Percentiles rank a stretch among this genome's conserved stretches.
Evolutionary conservation across 2,888 invertebrate genomes (phyloP).

Genomic region (Zonitis immaculata): DNA sequence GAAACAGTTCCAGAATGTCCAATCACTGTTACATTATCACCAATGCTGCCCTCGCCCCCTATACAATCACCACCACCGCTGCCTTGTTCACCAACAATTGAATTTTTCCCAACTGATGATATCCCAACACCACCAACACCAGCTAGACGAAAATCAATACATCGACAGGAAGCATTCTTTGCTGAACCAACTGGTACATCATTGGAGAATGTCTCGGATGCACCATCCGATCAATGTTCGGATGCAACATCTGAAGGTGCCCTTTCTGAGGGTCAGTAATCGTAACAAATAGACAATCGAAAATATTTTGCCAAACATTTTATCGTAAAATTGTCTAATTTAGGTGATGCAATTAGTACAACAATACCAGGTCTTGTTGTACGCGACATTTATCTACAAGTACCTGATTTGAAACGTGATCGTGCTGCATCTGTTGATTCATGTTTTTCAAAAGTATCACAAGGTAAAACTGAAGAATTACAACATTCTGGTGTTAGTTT

Average conservation of each 20-base stretch:
- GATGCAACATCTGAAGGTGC: constrained; percentile 44
- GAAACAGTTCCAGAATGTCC: constrained; percentile 52
- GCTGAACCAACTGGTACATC: constrained; percentile 69
- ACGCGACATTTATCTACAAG: constrained; percentile 53
- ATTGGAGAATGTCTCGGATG: constrained; percentile 62
- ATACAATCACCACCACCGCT: constrained; percentile 46
- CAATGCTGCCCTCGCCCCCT: constrained; percentile 51
- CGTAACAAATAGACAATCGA: too few species aligned
- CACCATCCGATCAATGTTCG: constrained; percentile 45
- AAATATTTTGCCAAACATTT: too few species aligned
- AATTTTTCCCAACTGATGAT: constrained; percentile 51
- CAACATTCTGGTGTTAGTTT: constrained; percentile 59
- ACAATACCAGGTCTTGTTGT: constrained; percentile 43
- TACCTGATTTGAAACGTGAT: constrained; percentile 78
- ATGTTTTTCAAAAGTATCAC: constrained; percentile 74
- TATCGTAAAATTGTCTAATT: neutral
- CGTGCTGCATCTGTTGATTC: constrained; percentile 86
- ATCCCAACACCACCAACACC: constrained; percentile 38
- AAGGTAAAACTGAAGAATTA: constrained; percentile 66
- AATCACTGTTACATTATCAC: constrained; percentile 61
- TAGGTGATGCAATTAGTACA: constrained; percentile 32
- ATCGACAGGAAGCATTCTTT: constrained; percentile 78
- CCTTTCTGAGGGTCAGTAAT: constrained; percentile 27
- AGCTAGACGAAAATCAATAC: constrained; percentile 65
- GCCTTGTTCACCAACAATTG: constrained; percentile 54